Conservation (phyloP, 2,797 vertebrate genomes). For the Taenioides sp. region DNA sequence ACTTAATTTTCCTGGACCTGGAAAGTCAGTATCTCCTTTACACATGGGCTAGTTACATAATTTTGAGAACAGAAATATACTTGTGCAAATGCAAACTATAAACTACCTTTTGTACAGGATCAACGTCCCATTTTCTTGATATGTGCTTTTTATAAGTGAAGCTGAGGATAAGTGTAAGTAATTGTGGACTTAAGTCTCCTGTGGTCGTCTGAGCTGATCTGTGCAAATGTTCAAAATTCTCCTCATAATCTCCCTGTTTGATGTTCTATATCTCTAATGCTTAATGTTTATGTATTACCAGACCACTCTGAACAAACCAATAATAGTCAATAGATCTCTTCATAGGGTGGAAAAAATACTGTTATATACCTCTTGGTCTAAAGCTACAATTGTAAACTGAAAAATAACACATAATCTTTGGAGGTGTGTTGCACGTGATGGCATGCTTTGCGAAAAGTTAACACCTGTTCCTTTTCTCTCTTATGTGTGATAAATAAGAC, state of each 20-base stretch:
- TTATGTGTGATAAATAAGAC: neutral
- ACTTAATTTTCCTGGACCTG: neutral
- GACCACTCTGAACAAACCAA: neutral
- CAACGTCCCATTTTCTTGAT: neutral
- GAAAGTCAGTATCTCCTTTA: neutral
- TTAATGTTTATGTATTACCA: neutral
- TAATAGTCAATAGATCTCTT: neutral
- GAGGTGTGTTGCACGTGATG: neutral
- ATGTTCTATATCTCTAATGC: conserved; percentile 16
- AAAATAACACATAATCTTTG: neutral
- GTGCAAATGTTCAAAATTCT: neutral
- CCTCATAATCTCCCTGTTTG: conserved; percentile 19
- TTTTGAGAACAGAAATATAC: too few relatives aligned
- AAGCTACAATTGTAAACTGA: neutral
- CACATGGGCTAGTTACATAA: neutral
- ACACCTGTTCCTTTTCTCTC: neutral
- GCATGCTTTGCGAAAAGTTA: neutral
- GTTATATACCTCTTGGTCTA: too few relatives aligned
- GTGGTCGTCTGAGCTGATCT: neutral
- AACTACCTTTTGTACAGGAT: neutral
- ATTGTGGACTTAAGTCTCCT: neutral
- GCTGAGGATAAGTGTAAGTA: neutral
- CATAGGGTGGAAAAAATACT: neutral
- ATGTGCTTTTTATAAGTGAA: neutral
- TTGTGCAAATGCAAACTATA: neutral